phyloP scores from a whole-genome alignment of 2,113 vertebrate species.

The Thunnus maccoyii region DNA sequence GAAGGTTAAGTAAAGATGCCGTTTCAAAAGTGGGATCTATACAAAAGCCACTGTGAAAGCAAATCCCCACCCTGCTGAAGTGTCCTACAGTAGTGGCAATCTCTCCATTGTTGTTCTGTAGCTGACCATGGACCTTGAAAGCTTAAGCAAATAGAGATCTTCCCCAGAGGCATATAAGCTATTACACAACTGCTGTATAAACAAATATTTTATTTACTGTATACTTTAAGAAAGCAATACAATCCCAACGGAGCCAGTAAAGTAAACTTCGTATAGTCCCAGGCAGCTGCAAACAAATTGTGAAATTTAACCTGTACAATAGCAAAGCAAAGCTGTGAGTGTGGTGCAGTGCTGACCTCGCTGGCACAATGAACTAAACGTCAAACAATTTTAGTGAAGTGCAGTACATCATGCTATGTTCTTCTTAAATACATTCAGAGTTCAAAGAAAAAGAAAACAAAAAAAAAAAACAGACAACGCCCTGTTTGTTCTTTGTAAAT shows the following conservation, averaged over 20 bases:
- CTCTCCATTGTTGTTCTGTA: neutral
- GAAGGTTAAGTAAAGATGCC: neutral
- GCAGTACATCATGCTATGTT: neutral
- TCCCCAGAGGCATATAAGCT: slow-evolving; percentile 1
- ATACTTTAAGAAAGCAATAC: slow-evolving; percentile 6
- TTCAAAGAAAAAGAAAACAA: slow-evolving; percentile 4
- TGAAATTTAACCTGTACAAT: neutral
- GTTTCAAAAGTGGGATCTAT: slow-evolving; percentile 13
- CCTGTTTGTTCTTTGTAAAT: slow-evolving; percentile 23
- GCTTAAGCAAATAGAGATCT: neutral
- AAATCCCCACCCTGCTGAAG: neutral
- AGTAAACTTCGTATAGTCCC: neutral
- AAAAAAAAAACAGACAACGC: slow-evolving; percentile 9
- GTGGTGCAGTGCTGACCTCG: neutral
- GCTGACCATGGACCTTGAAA: neutral
- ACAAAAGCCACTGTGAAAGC: neutral
- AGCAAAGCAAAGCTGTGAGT: neutral
- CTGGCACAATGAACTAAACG: neutral
- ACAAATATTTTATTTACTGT: slow-evolving; percentile 8
- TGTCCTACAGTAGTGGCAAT: neutral
- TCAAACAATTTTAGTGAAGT: slow-evolving; percentile 7
- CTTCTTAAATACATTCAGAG: neutral
- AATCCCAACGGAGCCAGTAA: neutral
- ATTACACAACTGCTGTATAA: neutral
- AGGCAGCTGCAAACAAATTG: slow-evolving; percentile 7